Evolutionary conservation across 1,140 invertebrate genomes (phyloP).

Genomic region (Schlechtendalia chinensis): DNA sequence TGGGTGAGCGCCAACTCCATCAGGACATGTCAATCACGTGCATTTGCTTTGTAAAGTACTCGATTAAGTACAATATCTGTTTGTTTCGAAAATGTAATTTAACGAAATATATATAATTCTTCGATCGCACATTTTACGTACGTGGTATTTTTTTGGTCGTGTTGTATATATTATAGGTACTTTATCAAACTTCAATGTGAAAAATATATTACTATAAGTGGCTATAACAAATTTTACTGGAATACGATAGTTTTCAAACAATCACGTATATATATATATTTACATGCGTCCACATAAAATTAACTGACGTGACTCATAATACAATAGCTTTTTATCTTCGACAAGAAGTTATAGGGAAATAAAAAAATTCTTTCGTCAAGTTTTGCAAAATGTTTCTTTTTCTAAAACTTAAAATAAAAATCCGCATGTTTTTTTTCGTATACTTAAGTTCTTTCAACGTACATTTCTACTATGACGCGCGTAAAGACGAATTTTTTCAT

Average conservation of each 20-base stretch:
- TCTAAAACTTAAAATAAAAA: not conserved
- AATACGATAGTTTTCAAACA: not conserved
- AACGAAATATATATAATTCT: no score
- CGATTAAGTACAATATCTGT: no score
- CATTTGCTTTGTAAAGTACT: no score
- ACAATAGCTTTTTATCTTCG: conserved; percentile 34
- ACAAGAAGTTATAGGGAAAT: conserved; percentile 16
- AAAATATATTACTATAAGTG: not conserved
- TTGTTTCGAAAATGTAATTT: no score
- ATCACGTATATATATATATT: not conserved
- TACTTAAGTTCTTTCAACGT: not conserved
- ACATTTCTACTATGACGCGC: not conserved
- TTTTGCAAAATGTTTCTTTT: not conserved
- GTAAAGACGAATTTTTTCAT: not conserved
- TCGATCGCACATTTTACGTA: no score
- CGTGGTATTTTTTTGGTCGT: no score
- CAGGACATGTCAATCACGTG: no score
- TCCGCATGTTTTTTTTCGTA: not conserved
- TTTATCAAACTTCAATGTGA: not conserved
- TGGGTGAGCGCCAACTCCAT: no score
- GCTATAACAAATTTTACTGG: not conserved
- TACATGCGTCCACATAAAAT: not conserved
- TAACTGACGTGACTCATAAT: conserved; percentile 21
- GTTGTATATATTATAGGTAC: no score
- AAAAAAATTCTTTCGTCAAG: not conserved